These are phyloP conservation scores for Ataeniobius toweri DNA, from an alignment of 2,797 vertebrate genomes.

Conservation along the genomic window DNA sequence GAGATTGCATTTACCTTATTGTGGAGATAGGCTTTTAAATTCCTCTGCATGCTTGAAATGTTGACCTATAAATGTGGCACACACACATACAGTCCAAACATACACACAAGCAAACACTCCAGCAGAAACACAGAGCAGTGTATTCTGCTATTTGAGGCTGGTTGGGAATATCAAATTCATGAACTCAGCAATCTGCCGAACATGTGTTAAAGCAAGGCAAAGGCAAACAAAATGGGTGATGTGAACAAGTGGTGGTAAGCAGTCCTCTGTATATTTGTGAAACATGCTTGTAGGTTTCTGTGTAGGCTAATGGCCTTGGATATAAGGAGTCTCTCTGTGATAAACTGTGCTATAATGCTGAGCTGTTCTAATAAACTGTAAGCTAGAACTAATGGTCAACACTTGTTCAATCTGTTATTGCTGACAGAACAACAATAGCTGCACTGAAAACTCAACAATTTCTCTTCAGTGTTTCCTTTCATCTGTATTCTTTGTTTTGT, in stretches of 20 bases:
- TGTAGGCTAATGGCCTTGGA: conserved; percentile 16
- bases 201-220: conserved; percentile 40
- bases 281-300: conserved; percentile 16
- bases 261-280: conserved; percentile 34
- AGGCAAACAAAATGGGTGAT: conserved; percentile 54
- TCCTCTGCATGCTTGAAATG: conserved; percentile 52
- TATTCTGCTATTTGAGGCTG: conserved; percentile 36
- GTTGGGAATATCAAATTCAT: conserved; percentile 48
- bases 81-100: conserved; percentile 19
- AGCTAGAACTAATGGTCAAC: conserved; percentile 50
- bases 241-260: conserved; percentile 50
- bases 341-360: conserved; percentile 53
- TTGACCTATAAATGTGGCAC: conserved; percentile 38
- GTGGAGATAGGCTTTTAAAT: conserved; percentile 26
- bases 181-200: conserved; percentile 64
- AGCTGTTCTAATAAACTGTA: conserved; percentile 53
- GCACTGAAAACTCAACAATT: conserved; percentile 17
- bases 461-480: conserved; percentile 15
- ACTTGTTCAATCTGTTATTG: conserved; percentile 53
- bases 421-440: conserved; percentile 44
- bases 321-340: conserved; percentile 22
- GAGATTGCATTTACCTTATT: neutral
- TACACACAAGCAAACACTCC: conserved; percentile 10
- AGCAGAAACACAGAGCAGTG: conserved; percentile 28
- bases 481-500: conserved; percentile 5